phyloP scores from a whole-genome alignment of 2,113 vertebrate genomes.

The Diadophis punctatus region DNA sequence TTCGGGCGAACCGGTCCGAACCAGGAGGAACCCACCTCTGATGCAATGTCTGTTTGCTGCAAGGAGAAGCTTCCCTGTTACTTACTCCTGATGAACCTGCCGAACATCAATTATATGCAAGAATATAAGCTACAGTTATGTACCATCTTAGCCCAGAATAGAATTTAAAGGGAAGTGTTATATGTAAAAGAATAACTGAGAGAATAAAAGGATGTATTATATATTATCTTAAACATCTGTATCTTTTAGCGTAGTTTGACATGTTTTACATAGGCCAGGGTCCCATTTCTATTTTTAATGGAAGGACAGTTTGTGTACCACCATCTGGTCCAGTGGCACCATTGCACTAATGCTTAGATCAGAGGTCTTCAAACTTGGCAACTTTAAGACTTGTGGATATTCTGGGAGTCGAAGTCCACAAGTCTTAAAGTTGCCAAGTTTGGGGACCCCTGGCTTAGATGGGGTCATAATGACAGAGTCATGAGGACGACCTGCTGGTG shows the following conservation, averaged over 20 bases:
- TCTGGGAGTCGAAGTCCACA: too few relatives aligned
- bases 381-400: too few relatives aligned
- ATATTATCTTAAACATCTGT: not conserved
- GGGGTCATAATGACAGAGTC: not conserved
- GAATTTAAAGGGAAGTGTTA: not conserved
- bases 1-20: too few relatives aligned
- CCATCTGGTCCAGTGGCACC: not conserved
- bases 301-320: not conserved
- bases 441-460: too few relatives aligned
- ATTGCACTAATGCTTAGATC: not conserved
- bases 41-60: not conserved
- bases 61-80: not conserved
- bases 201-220: not conserved
- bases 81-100: not conserved
- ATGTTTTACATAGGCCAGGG: not conserved
- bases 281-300: not conserved
- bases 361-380: too few relatives aligned
- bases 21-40: too few relatives aligned
- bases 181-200: not conserved
- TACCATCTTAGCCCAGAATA: not conserved
- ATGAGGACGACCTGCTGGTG: not conserved
- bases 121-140: not conserved
- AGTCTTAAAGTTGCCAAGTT: too few relatives aligned
- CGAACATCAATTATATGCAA: fast-evolving
- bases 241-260: not conserved